Conservation (phyloP, 2,888 invertebrate species). For the Sisyra nigra region DNA sequence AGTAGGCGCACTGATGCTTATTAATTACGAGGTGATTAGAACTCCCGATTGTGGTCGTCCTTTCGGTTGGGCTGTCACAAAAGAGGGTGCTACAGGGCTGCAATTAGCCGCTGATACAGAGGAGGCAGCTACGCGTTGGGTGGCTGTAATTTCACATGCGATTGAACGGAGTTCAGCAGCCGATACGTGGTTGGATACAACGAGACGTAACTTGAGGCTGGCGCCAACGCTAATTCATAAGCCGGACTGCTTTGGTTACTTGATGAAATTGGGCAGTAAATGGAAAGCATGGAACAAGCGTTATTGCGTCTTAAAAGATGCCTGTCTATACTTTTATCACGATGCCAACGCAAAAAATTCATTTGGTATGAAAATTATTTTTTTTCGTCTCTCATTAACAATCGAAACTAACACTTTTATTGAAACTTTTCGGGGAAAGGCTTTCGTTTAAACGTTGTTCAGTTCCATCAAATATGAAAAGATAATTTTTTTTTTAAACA, state of each 20-base stretch:
- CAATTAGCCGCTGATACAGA: slow-evolving; percentile 68
- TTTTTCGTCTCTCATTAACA: no score
- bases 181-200: slow-evolving; percentile 57
- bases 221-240: slow-evolving; percentile 64
- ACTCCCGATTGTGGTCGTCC: slow-evolving; percentile 47
- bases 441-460: no score
- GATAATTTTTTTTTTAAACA: no score
- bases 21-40: slow-evolving; percentile 57
- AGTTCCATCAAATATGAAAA: no score
- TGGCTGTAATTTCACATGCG: slow-evolving; percentile 59
- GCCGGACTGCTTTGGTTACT: slow-evolving; percentile 87
- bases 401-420: no score
- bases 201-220: slow-evolving; percentile 63
- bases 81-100: slow-evolving; percentile 51
- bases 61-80: slow-evolving; percentile 43
- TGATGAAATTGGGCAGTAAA: slow-evolving; percentile 71
- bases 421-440: no score
- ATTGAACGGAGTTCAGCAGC: slow-evolving; percentile 36
- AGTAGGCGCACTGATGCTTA: slow-evolving; percentile 75
- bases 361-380: slow-evolving; percentile 69
- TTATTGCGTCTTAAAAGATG: slow-evolving; percentile 90
- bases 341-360: slow-evolving; percentile 77
- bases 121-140: slow-evolving; percentile 59
- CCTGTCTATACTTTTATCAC: slow-evolving; percentile 85
- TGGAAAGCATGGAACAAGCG: slow-evolving; percentile 83